These are phyloP conservation scores for Enteromius trimaculatus DNA, from an alignment of 2,797 vertebrate species.

Conservation along the genomic window DNA sequence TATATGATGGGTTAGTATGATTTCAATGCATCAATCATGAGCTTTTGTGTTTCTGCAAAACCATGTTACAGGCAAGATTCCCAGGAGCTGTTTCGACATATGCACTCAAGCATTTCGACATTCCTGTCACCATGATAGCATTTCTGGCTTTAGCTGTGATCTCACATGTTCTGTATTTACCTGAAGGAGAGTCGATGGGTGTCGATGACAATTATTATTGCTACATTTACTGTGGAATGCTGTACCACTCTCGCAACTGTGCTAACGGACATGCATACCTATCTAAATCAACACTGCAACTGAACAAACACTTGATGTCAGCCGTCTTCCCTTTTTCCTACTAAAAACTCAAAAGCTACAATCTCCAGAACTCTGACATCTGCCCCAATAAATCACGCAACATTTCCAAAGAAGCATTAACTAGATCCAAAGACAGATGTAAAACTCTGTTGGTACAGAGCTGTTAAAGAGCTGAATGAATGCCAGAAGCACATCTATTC, in stretches of 20 bases:
- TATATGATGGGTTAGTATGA: slow-evolving; percentile 50
- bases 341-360: slow-evolving; percentile 23
- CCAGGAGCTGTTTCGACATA: background rate
- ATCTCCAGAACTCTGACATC: background rate
- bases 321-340: background rate
- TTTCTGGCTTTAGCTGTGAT: background rate
- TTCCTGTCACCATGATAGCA: slow-evolving; percentile 2
- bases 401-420: background rate
- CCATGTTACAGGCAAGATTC: slow-evolving; percentile 53
- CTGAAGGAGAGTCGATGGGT: background rate
- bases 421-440: slow-evolving; percentile 2
- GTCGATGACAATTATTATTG: background rate
- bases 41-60: slow-evolving; percentile 64
- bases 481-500: background rate
- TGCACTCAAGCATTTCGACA: background rate
- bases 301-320: background rate
- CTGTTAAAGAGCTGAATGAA: slow-evolving; percentile 7
- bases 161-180: slow-evolving; percentile 7
- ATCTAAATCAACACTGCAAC: slow-evolving; percentile 15
- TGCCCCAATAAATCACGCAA: slow-evolving; percentile 1
- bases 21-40: slow-evolving; percentile 22
- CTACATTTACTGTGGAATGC: background rate
- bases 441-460: background rate
- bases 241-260: background rate
- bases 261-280: slow-evolving; percentile 22